Conservation (phyloP, 1,140 invertebrate genomes). For the Fopius arisanus region DNA sequence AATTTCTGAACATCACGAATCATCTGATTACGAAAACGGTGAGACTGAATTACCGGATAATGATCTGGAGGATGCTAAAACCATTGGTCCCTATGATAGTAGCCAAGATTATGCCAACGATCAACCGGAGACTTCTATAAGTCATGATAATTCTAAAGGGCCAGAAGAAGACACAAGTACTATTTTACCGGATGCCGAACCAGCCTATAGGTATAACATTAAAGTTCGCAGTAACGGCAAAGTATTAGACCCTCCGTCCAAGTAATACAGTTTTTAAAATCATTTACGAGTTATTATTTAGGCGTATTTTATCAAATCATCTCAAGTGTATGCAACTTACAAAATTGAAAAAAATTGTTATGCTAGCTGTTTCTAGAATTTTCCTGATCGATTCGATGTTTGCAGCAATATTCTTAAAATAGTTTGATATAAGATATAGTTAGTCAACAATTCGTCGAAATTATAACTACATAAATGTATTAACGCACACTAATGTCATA, state of each 20-base stretch:
- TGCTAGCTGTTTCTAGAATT: too few relatives aligned
- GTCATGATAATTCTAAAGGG: conserved; percentile 28
- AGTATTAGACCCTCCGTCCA: conserved; percentile 64
- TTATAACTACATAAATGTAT: not conserved
- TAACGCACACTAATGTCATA: not conserved
- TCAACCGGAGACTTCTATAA: conserved; percentile 41
- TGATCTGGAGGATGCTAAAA: conserved; percentile 46
- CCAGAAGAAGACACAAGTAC: conserved; percentile 61
- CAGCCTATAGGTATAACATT: conserved; percentile 62
- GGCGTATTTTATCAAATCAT: too few relatives aligned
- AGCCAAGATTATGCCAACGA: conserved; percentile 54
- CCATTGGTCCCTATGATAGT: conserved; percentile 58
- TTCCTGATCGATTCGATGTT: too few relatives aligned
- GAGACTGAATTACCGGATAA: conserved; percentile 17
- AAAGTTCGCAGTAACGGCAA: conserved; percentile 63
- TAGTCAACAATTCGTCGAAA: not conserved
- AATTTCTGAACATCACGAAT: not conserved
- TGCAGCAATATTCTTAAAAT: too few relatives aligned
- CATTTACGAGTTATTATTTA: not conserved
- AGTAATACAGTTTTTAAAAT: conserved; percentile 51
- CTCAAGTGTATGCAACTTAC: too few relatives aligned
- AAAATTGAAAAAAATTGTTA: too few relatives aligned
- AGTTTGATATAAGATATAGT: too few relatives aligned
- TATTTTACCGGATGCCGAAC: conserved; percentile 58
- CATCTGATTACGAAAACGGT: conserved; percentile 13